Evolutionary conservation across 2,113 vertebrate species (phyloP), one percentile per base, ranked within the genome.

Genomic region (Xenus cinereus): DNA sequence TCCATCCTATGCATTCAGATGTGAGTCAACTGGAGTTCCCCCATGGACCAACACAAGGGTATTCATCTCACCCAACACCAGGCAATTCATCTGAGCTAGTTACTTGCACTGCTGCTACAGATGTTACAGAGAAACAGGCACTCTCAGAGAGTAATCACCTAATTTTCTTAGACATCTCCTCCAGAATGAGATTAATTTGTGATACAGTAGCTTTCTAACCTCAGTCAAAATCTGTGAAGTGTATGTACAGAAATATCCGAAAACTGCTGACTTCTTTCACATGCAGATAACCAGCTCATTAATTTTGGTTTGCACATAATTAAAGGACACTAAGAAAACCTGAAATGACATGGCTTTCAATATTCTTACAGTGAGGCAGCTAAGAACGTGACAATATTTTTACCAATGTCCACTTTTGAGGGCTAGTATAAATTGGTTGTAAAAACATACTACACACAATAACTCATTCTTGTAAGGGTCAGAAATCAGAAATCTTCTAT

Each of bases 131-230:
- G 63, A 62, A 96, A 71, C 23, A 35, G 64, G 59, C 59, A 43
- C 32, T 83, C 64, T 63, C 69, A 28, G 68, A 97, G 64, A 89
- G 37, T 71, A 81, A 87, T 89, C 80, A 87, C 60, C 93, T 93
- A 41, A 87, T 95, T 95, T 93, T 53, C 88, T 96, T 74, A 85
- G 92, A 69, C 75, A 90, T 51, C 53, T 84, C 62, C 75, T 57
- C 43, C 56, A 91, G 81, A 91, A 92, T 39, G 63, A 96, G 75
- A 94, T 95, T 93, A 90, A 95, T 97, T 94, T 66, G 53, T 90
- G 90, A 66, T 66, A 85, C 78, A 73, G 92, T 60, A 90, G 62
- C 79, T 95, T 74, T 66, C 89, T 71, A 90, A 93, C 93, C 91
- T 93, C 89, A 89, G 76, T 74, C 84, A 92, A 76, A 72, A 68